These are phyloP conservation scores for Ascaphus truei DNA, from an alignment of 2,113 vertebrate genomes.

Conservation along the genomic window DNA sequence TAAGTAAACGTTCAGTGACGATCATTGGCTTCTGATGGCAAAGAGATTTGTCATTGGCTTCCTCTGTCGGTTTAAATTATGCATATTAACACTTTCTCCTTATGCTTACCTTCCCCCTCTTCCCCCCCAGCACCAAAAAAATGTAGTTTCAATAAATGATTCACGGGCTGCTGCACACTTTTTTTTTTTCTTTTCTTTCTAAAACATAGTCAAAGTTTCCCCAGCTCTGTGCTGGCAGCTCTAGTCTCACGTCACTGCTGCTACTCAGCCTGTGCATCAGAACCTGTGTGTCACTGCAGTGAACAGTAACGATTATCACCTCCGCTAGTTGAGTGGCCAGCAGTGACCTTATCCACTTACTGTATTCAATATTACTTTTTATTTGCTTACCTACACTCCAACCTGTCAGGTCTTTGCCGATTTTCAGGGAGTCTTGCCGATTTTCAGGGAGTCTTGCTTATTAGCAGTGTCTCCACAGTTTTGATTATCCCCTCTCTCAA, in stretches of 20 bases:
- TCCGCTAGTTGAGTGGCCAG: background rate
- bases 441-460: no score
- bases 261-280: conserved; percentile 5
- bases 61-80: background rate
- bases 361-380: no score
- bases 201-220: conserved; percentile 20
- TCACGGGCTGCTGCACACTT: conserved; percentile 1
- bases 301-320: conserved; percentile 3
- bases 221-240: conserved; percentile 9
- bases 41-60: no score
- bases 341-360: background rate
- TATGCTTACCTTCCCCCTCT: background rate
- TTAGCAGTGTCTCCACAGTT: no score
- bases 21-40: no score
- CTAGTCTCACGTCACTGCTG: conserved; percentile 12
- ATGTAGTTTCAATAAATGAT: conserved; percentile 3
- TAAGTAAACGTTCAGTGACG: no score
- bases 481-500: no score
- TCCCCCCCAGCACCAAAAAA: no score
- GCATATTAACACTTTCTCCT: background rate
- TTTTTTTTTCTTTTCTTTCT: conserved; percentile 9
- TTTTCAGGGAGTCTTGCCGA: no score
- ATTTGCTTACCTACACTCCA: no score
- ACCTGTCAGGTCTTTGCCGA: no score
- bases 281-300: conserved; percentile 18